Conservation (phyloP, 2,113 vertebrate genomes). For the Xiphophorus couchianus region DNA sequence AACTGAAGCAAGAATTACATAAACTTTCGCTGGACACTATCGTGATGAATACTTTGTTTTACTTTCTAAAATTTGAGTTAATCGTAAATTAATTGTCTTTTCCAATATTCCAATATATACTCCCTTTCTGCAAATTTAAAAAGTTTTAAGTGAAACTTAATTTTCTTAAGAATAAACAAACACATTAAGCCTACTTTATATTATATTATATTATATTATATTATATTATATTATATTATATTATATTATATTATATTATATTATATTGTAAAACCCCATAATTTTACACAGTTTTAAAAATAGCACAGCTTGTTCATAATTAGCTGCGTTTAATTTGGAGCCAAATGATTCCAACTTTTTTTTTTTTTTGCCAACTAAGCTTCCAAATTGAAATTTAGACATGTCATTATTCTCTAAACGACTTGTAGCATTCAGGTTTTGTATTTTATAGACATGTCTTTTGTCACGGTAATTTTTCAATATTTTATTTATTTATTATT, state of each 20-base stretch:
- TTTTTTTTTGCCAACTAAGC: slow-evolving; percentile 65
- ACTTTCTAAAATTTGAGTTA: slow-evolving; percentile 38
- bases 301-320: background rate
- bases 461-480: background rate
- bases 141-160: slow-evolving; percentile 22
- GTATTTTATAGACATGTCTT: background rate
- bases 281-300: slow-evolving; percentile 16
- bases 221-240: slow-evolving; percentile 37
- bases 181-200: background rate
- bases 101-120: slow-evolving; percentile 18
- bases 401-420: slow-evolving; percentile 55
- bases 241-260: slow-evolving; percentile 39
- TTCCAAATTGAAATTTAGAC: slow-evolving; percentile 75
- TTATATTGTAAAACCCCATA: slow-evolving; percentile 2
- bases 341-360: slow-evolving; percentile 14
- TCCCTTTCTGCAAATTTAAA: slow-evolving; percentile 6
- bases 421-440: background rate
- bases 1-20: slow-evolving; percentile 9
- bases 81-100: slow-evolving; percentile 15
- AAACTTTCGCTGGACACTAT: slow-evolving; percentile 43
- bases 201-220: slow-evolving; percentile 40
- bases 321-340: background rate
- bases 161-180: slow-evolving; percentile 6
- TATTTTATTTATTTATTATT: slow-evolving; percentile 36
- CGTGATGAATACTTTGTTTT: slow-evolving; percentile 35